A percentile compares a stretch with the other conserved stretches of the same genome.
Conservation (phyloP, 2,888 invertebrate genomes). For the Tiphia femorata region DNA sequence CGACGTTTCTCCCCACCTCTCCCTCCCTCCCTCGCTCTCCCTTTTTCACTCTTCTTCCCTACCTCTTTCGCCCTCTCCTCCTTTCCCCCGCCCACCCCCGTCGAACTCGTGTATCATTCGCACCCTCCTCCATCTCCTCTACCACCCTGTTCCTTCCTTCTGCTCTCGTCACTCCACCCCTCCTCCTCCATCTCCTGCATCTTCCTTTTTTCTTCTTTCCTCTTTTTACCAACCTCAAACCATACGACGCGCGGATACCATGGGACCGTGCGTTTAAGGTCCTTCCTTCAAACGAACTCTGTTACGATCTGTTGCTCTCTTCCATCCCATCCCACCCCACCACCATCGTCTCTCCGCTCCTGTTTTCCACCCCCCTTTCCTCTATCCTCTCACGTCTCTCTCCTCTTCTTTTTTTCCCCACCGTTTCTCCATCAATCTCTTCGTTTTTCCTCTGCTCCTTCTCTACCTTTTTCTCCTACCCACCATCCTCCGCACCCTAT, state of each 20-base stretch:
- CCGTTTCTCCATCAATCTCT: slow-evolving; percentile 17
- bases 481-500: no score
- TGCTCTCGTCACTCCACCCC: slow-evolving; percentile 16
- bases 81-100: slow-evolving; percentile 18
- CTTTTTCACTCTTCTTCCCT: slow-evolving; percentile 3
- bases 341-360: not conserved
- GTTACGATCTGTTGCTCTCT: slow-evolving; percentile 24
- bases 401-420: no score
- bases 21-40: not conserved
- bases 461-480: slow-evolving; percentile 26
- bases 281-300: slow-evolving; percentile 50
- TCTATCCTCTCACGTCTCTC: no score
- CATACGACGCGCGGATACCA: slow-evolving; percentile 48
- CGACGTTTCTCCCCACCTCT: no score
- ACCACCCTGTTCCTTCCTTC: slow-evolving; percentile 14
- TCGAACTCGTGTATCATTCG: slow-evolving; percentile 33
- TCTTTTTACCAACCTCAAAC: slow-evolving; percentile 13
- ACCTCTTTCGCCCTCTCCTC: not conserved
- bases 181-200: slow-evolving; percentile 16
- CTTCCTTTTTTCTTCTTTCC: slow-evolving; percentile 13
- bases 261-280: slow-evolving; percentile 56
- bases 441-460: slow-evolving; percentile 27
- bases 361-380: not conserved
- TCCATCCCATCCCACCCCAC: slow-evolving; percentile 17
- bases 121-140: slow-evolving; percentile 4